phyloP scores from a whole-genome alignment of 2,797 vertebrate species.

The Eurystomus glaucurus region DNA sequence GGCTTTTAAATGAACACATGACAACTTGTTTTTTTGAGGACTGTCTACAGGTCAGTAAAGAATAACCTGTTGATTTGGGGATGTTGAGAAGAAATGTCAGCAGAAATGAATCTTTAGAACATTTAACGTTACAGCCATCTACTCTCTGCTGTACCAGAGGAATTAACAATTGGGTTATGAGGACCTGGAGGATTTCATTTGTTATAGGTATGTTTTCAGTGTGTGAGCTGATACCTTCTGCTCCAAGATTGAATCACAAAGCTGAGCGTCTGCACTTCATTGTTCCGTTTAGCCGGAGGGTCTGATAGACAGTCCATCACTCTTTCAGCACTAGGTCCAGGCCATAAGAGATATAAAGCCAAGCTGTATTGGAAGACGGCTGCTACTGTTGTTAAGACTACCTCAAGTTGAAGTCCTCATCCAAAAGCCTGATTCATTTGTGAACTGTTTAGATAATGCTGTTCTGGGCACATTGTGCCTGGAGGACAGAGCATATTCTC shows the following conservation, averaged over 20 bases:
- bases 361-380: fast-evolving
- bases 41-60: neutral
- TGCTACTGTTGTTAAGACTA: neutral
- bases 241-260: neutral
- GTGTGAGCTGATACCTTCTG: neutral
- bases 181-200: neutral
- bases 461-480: neutral
- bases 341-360: neutral
- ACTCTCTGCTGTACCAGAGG: neutral
- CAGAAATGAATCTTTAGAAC: neutral
- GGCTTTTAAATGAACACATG: neutral
- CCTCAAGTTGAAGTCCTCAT: neutral
- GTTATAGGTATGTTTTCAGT: neutral
- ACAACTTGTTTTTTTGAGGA: fast-evolving
- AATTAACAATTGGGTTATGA: neutral
- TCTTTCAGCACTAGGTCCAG: neutral
- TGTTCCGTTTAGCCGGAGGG: neutral
- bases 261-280: neutral
- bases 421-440: neutral
- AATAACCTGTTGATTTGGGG: neutral
- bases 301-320: neutral
- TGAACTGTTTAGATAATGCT: neutral
- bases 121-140: neutral
- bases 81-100: neutral
- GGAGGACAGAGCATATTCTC: neutral